Evolutionary conservation across 2,797 vertebrate species (phyloP).

Genomic region (Sebastes itinus): DNA sequence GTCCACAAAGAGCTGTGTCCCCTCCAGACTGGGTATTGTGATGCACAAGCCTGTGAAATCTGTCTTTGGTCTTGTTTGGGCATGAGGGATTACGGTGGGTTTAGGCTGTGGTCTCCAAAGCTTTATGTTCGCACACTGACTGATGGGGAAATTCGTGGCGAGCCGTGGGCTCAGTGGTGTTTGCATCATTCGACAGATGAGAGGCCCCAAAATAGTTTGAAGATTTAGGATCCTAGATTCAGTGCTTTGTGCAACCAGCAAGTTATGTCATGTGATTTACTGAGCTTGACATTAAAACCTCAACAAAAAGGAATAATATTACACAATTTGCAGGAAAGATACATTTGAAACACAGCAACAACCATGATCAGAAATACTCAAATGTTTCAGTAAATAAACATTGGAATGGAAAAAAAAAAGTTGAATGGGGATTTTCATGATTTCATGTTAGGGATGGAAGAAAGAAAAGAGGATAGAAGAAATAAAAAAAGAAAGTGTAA

Average conservation of each 20-base stretch:
- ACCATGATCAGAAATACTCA: neutral
- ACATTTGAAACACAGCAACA: neutral
- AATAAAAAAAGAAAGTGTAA: neutral
- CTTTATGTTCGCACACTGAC: conserved; percentile 57
- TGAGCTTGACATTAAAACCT: neutral
- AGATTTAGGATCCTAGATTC: conserved; percentile 3
- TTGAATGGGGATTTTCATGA: neutral
- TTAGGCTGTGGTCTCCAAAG: conserved; percentile 48
- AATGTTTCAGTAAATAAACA: neutral
- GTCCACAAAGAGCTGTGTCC: conserved; percentile 59
- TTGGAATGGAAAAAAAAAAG: neutral
- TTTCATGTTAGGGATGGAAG: neutral
- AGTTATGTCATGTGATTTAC: neutral
- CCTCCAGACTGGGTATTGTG: conserved; percentile 64
- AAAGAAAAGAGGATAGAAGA: neutral
- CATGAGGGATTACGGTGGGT: conserved; percentile 72
- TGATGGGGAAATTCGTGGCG: conserved; percentile 45
- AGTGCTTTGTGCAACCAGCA: neutral
- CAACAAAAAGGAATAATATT: neutral
- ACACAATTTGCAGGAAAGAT: neutral
- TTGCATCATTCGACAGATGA: conserved; percentile 34
- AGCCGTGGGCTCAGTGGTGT: conserved; percentile 15
- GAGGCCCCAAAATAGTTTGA: neutral
- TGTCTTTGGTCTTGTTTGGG: conserved; percentile 74
- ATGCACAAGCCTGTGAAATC: conserved; percentile 75